Conservation (phyloP, 2,797 vertebrate species). For the Poeciliopsis presidionis region DNA sequence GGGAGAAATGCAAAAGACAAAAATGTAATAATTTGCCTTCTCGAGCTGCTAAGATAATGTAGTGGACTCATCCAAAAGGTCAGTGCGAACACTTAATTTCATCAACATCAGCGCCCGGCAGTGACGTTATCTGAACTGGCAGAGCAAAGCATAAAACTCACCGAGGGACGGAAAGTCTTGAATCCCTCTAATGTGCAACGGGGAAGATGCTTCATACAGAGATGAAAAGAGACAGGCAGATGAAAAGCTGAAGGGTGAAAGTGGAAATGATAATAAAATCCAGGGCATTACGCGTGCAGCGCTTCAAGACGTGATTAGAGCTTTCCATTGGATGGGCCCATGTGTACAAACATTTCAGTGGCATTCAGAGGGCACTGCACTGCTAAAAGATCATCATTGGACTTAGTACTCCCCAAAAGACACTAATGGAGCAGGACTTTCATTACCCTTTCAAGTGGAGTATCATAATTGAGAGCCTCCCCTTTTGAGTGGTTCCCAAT, state of each 20-base stretch:
- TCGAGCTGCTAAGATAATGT: conserved; percentile 17
- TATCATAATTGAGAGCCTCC: conserved; percentile 29
- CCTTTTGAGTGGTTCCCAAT: conserved; percentile 27
- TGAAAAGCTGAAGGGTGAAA: conserved; percentile 13
- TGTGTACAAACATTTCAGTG: conserved; percentile 3
- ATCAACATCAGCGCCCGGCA: conserved; percentile 5
- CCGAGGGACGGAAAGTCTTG: conserved; percentile 8
- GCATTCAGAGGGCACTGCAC: conserved; percentile 16
- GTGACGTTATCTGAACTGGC: neutral
- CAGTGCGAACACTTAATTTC: conserved; percentile 36
- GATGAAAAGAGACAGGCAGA: conserved; percentile 24
- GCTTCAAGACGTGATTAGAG: conserved; percentile 27
- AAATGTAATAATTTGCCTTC: conserved; percentile 20
- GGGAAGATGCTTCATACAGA: conserved; percentile 19
- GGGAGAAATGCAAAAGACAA: conserved; percentile 17
- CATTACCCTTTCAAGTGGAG: conserved; percentile 39
- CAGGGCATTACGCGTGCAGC: conserved; percentile 15
- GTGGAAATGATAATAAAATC: conserved; percentile 20
- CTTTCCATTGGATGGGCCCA: conserved; percentile 3
- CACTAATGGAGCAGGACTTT: conserved; percentile 21
- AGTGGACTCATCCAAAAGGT: conserved; percentile 28
- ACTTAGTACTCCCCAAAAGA: conserved; percentile 13
- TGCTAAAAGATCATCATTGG: neutral
- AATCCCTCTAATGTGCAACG: neutral
- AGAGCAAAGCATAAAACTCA: conserved; percentile 5